These are phyloP conservation scores for Conistra vaccinii DNA, from an alignment of 2,888 invertebrate species.

Conservation along the genomic window DNA sequence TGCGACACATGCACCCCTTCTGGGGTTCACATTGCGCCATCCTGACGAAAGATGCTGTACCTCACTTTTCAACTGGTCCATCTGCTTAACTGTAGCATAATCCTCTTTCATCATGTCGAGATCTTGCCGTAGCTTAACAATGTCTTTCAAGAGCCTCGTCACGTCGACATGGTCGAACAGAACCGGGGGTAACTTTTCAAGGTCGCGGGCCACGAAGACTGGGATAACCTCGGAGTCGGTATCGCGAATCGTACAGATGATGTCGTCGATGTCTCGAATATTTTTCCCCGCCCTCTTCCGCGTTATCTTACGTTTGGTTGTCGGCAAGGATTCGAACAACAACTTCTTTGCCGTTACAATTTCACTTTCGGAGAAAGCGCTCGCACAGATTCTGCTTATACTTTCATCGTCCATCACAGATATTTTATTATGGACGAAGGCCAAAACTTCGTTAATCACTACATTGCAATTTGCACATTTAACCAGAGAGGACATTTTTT, in stretches of 20 bases:
- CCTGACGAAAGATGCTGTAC: background rate
- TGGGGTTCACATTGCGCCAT: background rate
- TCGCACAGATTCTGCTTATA: too few relatives aligned
- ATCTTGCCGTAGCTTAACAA: slow-evolving; percentile 9
- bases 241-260: slow-evolving; percentile 4
- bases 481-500: slow-evolving; percentile 9
- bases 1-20: background rate
- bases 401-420: too few relatives aligned
- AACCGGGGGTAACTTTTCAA: slow-evolving; percentile 7
- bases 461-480: slow-evolving; percentile 9
- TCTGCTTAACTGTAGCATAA: slow-evolving; percentile 2
- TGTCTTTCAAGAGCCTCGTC: background rate
- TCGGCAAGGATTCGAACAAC: too few relatives aligned
- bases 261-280: slow-evolving; percentile 3
- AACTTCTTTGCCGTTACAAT: too few relatives aligned
- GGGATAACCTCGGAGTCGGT: slow-evolving; percentile 12
- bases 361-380: too few relatives aligned
- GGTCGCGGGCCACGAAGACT: slow-evolving; percentile 5
- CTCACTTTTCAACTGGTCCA: background rate
- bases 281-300: too few relatives aligned
- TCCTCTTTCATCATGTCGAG: slow-evolving; percentile 5
- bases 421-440: background rate
- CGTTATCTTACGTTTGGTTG: too few relatives aligned
- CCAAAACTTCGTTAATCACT: slow-evolving; percentile 1
- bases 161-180: slow-evolving; percentile 6